phyloP scores from a whole-genome alignment of 92 coral and sea anemone species.

The Pocillopora meandrina region DNA sequence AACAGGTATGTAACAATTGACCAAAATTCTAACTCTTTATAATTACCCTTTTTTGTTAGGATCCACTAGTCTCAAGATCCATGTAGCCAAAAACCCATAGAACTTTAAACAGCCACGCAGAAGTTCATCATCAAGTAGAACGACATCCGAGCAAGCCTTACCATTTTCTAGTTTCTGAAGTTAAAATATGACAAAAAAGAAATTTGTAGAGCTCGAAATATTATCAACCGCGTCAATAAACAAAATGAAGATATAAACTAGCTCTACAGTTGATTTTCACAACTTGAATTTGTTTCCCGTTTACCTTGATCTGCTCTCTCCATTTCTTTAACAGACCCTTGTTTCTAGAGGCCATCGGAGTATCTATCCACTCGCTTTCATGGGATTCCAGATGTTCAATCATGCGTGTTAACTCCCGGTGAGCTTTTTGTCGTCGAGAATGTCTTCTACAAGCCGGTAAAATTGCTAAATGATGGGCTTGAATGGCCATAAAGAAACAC shows the following conservation, averaged over 20 bases:
- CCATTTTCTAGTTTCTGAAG: slow-evolving; percentile 87
- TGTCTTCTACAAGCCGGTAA: slow-evolving; percentile 87
- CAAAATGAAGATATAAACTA: background rate
- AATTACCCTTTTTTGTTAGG: slow-evolving; percentile 63
- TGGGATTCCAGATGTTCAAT: slow-evolving; percentile 88
- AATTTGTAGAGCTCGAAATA: background rate
- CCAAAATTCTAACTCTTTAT: background rate
- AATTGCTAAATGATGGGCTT: slow-evolving; percentile 86
- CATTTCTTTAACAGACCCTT: slow-evolving; percentile 84
- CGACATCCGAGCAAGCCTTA: slow-evolving; percentile 90
- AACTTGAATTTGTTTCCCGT: too few relatives aligned
- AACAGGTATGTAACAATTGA: background rate
- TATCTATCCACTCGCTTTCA: slow-evolving; percentile 96
- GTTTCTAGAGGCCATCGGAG: slow-evolving; percentile 91
- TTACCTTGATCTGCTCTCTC: slow-evolving; percentile 93
- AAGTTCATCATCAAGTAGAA: slow-evolving; percentile 79
- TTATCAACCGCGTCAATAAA: background rate
- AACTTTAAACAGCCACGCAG: slow-evolving; percentile 85
- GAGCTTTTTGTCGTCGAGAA: slow-evolving; percentile 83
- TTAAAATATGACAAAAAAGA: background rate
- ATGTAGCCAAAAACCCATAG: slow-evolving; percentile 78
- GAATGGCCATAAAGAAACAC: slow-evolving; percentile 94
- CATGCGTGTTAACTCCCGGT: slow-evolving; percentile 88
- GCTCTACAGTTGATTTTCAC: background rate
- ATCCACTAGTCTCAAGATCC: slow-evolving; percentile 79